These are phyloP conservation scores for Notoglanidium macrostoma DNA, from an alignment of 2,797 vertebrate genomes.

Conservation along the genomic window DNA sequence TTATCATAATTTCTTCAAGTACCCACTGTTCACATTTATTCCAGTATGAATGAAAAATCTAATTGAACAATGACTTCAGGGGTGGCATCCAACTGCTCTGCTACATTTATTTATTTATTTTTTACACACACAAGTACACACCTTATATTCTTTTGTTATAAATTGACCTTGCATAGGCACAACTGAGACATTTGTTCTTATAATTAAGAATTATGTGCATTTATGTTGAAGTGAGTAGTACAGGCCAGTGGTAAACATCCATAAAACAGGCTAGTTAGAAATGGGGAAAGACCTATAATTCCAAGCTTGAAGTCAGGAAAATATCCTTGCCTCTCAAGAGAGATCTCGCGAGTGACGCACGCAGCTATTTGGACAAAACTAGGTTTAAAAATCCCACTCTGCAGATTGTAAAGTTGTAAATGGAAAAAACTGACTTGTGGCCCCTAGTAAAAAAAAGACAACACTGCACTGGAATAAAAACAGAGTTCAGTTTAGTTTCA, in stretches of 20 bases:
- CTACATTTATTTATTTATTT: not conserved
- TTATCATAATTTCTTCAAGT: too few relatives aligned
- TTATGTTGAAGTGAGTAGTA: not conserved
- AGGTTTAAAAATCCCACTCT: not conserved
- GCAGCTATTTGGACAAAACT: slow-evolving; percentile 7
- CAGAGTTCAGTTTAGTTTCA: not conserved
- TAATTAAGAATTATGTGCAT: not conserved
- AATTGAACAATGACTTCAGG: not conserved
- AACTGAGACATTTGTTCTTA: not conserved
- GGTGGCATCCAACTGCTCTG: not conserved
- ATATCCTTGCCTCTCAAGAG: not conserved
- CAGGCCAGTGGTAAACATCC: not conserved
- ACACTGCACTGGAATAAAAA: not conserved
- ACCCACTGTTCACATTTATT: too few relatives aligned
- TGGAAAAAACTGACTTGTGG: too few relatives aligned
- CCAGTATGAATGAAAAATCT: not conserved
- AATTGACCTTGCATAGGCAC: not conserved
- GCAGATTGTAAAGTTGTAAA: not conserved
- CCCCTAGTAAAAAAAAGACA: too few relatives aligned
- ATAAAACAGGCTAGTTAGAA: not conserved
- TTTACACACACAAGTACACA: not conserved
- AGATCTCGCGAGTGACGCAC: not conserved
- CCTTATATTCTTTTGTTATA: not conserved
- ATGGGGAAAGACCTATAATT: slow-evolving; percentile 17
- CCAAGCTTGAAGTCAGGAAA: not conserved